Evolutionary conservation across 2,888 invertebrate genomes (phyloP).

Genomic region (Ennomos quercinarius): DNA sequence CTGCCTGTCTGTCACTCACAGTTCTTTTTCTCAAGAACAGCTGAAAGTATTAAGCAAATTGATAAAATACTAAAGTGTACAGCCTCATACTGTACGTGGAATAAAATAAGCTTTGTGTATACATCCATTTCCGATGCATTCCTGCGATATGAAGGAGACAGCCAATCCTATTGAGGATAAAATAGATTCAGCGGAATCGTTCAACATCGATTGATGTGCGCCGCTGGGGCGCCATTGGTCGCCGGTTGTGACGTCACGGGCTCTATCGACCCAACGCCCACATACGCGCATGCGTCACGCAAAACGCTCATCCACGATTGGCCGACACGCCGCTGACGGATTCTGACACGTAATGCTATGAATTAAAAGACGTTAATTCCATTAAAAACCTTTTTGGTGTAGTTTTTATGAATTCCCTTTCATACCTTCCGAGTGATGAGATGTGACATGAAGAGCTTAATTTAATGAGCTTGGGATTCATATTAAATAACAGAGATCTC

Average conservation of each 20-base stretch:
- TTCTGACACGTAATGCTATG: slow-evolving; percentile 58
- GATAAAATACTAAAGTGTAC: too few species aligned
- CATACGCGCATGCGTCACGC: slow-evolving; percentile 74
- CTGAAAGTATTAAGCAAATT: too few species aligned
- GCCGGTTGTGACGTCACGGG: slow-evolving; percentile 72
- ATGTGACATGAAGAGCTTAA: slow-evolving; percentile 24
- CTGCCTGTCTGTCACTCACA: too few species aligned
- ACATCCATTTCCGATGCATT: slow-evolving; percentile 26
- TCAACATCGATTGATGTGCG: slow-evolving; percentile 77
- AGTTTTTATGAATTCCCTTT: slow-evolving; percentile 36
- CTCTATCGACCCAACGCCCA: slow-evolving; percentile 78
- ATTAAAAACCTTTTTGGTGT: slow-evolving; percentile 22
- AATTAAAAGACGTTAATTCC: slow-evolving; percentile 49
- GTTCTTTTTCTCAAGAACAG: too few species aligned
- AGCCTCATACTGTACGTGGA: too few species aligned
- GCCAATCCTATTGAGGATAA: slow-evolving; percentile 26
- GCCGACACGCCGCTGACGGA: slow-evolving; percentile 53
- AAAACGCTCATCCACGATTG: slow-evolving; percentile 60
- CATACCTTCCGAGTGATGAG: slow-evolving; percentile 21
- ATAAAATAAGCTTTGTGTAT: too few species aligned
- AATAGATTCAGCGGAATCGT: slow-evolving; percentile 52
- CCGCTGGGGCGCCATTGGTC: slow-evolving; percentile 77
- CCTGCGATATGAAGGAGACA: slow-evolving; percentile 19
- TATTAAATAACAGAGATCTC: neutral
- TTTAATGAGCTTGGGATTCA: slow-evolving; percentile 23